Evolutionary conservation across 1,140 invertebrate species (phyloP), one percentile per base, ranked within the genome.

Genomic region (Chlorops oryzae): DNA sequence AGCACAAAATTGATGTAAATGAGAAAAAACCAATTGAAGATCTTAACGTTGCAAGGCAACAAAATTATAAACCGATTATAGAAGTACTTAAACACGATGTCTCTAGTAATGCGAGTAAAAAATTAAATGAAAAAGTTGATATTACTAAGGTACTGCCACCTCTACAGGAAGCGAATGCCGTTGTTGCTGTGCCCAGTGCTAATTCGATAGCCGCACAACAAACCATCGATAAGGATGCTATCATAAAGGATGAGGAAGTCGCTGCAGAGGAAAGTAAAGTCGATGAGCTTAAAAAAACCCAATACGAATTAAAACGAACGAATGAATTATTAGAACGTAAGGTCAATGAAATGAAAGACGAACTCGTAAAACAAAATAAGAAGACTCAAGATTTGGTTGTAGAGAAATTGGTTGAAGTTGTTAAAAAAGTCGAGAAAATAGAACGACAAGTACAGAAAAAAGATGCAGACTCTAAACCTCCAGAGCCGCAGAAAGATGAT

Each of bases 211-310:
- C 43, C 15, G 48, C 15, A 22, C 43, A 48, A 54, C 46, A 48
- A 65, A 57, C 56, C 3, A 65, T 66, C 24, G 60, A 62, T 35
- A 69, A 73, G 32, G 65, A 58, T 24, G 61, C 67, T 51, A 76
- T 79, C 12, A 77, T 78, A 40, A 78, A 78, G 52, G 78, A 80
- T 47, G 75, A 79, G 32, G 72, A 76, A 42, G 75, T 79, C 55
- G 65, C 74, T 10, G 72, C 77, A 21, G 72, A 75, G 37, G 73
- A 73, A 51, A 25, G 35, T 5, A 58, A 62, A 34, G 59, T 70
- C 41, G 48, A 63, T 20, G 62, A 77, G 45, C 68, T 75, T 21
- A 51, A 57, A 0, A 56, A 66, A 52, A 63, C 73, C 43, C 59
- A 80, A 20, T 72, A 77, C 39, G 77, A 80, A 58, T 65, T 83